phyloP scores from a whole-genome alignment of 2,888 invertebrate genomes.

The Seira ritae region DNA sequence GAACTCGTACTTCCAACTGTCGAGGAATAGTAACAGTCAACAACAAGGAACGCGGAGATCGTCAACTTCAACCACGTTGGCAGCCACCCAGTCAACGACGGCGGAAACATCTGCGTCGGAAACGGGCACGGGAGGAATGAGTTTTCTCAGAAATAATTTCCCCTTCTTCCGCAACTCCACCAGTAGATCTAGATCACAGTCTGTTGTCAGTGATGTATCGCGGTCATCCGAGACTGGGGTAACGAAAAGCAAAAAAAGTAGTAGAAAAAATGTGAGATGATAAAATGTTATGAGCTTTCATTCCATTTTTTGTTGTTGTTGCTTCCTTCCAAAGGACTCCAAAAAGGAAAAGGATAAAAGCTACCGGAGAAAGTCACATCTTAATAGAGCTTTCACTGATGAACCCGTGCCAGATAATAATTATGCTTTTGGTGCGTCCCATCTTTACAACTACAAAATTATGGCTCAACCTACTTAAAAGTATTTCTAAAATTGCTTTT shows the following conservation, averaged over 20 bases:
- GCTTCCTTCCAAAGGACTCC: constrained; percentile 39
- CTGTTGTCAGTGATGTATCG: constrained; percentile 62
- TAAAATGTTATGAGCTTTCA: constrained; percentile 1
- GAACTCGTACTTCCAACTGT: constrained; percentile 32
- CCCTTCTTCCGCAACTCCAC: constrained; percentile 58
- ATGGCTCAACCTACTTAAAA: neutral
- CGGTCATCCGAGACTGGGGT: constrained; percentile 66
- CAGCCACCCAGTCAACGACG: constrained; percentile 8
- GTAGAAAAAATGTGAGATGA: neutral
- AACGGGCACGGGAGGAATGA: constrained; percentile 50
- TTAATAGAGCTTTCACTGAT: constrained; percentile 70
- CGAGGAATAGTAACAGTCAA: neutral
- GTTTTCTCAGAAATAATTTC: constrained; percentile 53
- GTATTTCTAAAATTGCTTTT: constrained; percentile 6
- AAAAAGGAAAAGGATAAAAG: constrained; percentile 70
- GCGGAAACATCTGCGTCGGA: constrained; percentile 57
- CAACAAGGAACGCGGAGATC: constrained; percentile 8
- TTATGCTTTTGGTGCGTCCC: constrained; percentile 43
- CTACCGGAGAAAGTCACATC: constrained; percentile 69
- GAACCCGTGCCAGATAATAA: constrained; percentile 64
- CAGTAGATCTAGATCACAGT: constrained; percentile 66
- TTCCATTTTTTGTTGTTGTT: constrained; percentile 16
- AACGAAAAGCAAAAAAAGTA: neutral
- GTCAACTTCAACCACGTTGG: constrained; percentile 4
- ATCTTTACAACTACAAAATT: neutral